Evolutionary conservation across 1,140 invertebrate species (phyloP).

Genomic region (Pseudomyrmex gracilis): DNA sequence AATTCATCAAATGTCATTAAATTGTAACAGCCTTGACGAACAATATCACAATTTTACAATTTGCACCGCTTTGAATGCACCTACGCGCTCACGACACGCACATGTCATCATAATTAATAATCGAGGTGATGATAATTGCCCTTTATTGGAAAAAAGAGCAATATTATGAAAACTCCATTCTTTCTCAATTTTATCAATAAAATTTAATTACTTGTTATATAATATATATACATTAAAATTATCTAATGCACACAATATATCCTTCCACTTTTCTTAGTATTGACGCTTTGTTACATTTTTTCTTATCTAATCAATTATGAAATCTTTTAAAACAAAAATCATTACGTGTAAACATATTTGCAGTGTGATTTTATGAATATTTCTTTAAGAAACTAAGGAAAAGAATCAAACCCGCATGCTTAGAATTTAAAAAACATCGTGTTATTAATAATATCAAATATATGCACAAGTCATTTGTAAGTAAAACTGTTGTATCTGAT

Average conservation of each 20-base stretch:
- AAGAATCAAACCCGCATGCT: too few relatives aligned
- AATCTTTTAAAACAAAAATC: too few relatives aligned
- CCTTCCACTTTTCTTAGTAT: too few relatives aligned
- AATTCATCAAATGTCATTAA: conserved; percentile 21
- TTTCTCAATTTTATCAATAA: neutral
- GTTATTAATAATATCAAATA: neutral
- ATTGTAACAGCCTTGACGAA: neutral
- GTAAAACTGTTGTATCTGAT: neutral
- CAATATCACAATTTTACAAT: neutral
- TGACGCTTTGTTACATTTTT: too few relatives aligned
- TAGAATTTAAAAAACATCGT: too few relatives aligned
- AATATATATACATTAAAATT: too few relatives aligned
- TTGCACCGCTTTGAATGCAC: neutral
- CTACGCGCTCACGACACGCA: conserved; percentile 20
- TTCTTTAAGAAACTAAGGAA: too few relatives aligned
- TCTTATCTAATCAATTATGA: too few relatives aligned
- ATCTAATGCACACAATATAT: too few relatives aligned
- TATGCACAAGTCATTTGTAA: neutral
- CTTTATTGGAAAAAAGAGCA: neutral
- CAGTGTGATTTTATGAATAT: too few relatives aligned
- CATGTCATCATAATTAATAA: conserved; percentile 24
- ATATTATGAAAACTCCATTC: neutral
- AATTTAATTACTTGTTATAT: neutral
- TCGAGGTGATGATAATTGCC: neutral
- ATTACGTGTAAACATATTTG: too few relatives aligned